Percentiles rank a stretch among this genome's conserved stretches.
These are phyloP conservation scores for Aphodius sticticus DNA, from an alignment of 2,888 invertebrate genomes.

Conservation along the genomic window DNA sequence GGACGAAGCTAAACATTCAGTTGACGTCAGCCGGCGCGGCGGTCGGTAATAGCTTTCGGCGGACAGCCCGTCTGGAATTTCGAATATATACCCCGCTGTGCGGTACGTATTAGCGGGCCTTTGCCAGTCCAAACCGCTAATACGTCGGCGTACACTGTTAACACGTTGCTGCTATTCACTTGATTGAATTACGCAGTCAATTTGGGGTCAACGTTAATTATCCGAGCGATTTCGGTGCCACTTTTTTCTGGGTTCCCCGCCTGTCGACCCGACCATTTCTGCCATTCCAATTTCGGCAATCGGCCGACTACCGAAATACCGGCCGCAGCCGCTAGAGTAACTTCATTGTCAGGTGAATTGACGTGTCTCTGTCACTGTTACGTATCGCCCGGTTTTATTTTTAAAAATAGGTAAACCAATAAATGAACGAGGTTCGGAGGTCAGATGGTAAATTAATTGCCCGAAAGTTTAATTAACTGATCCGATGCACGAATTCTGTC, in stretches of 20 bases:
- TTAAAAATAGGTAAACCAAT: not conserved
- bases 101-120: not conserved
- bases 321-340: not conserved
- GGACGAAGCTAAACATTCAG: not conserved
- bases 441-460: not conserved
- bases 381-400: not conserved
- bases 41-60: not conserved
- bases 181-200: slow-evolving; percentile 47
- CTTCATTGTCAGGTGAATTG: not conserved
- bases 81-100: not conserved
- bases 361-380: not conserved
- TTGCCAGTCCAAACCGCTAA: slow-evolving; percentile 8
- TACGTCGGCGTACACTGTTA: slow-evolving; percentile 28
- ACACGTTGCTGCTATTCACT: slow-evolving; percentile 38
- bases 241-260: slow-evolving; percentile 24
- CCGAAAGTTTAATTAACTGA: not conserved
- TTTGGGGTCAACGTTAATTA: slow-evolving; percentile 44
- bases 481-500: not conserved
- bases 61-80: not conserved
- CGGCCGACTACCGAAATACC: not conserved
- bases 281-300: slow-evolving; percentile 4
- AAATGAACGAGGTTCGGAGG: not conserved
- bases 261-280: not conserved
- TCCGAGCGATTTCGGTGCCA: slow-evolving; percentile 28
- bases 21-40: not conserved